phyloP scores from a whole-genome alignment of 2,888 invertebrate species.

The Trissolcus japonicus region DNA sequence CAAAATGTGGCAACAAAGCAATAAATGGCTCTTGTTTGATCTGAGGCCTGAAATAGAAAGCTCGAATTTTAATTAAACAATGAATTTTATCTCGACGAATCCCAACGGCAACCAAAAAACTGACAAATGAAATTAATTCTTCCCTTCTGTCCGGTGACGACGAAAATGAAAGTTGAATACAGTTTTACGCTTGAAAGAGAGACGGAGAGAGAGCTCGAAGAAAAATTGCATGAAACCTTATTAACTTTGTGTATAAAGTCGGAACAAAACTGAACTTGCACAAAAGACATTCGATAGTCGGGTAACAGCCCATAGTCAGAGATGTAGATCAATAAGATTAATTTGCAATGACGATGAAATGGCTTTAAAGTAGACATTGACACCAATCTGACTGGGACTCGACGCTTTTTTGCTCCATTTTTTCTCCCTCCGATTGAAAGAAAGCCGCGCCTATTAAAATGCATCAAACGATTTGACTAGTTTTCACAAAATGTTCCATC shows the following conservation, averaged over 20 bases:
- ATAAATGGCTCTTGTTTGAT: conserved; percentile 7
- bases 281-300: conserved; percentile 1
- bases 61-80: too few relatives aligned
- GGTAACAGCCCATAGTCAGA: conserved; percentile 16
- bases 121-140: too few relatives aligned
- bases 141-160: too few relatives aligned
- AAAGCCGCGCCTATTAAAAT: too few relatives aligned
- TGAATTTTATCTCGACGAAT: too few relatives aligned
- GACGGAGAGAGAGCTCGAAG: neutral
- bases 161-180: too few relatives aligned
- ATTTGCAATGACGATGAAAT: conserved; percentile 26
- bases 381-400: conserved; percentile 31
- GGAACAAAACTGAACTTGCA: neutral
- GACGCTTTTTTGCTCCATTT: neutral
- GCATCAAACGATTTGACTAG: too few relatives aligned
- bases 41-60: neutral
- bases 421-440: neutral
- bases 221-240: conserved; percentile 4
- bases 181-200: neutral
- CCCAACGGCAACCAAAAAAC: too few relatives aligned
- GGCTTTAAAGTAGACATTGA: conserved; percentile 45
- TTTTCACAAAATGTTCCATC: neutral
- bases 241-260: conserved; percentile 2
- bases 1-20: conserved; percentile 28
- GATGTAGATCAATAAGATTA: conserved; percentile 28